Evolutionary conservation across 2,888 invertebrate species (phyloP), one percentile per base, ranked within the genome.

Genomic region (Dasysyrphus albostriatus): DNA sequence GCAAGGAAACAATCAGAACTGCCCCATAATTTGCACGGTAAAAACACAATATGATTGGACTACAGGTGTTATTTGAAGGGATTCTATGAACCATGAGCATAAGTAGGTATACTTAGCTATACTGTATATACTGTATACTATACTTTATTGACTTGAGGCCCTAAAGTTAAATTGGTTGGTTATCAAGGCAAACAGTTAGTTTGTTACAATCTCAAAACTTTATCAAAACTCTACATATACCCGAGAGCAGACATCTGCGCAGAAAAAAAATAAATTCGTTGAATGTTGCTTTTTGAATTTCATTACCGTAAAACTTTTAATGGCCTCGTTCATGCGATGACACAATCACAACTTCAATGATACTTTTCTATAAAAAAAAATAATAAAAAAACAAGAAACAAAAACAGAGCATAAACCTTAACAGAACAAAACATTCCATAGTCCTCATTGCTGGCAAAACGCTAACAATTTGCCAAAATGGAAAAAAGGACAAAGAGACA

Each of bases 371-470:
- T 49, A 19, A 54, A 32, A 24, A 24, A 61, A 16, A 24, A 42
- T 14, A 59, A 10, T n/a, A 39, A n/a, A 58, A 74, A 61, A 44
- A 39, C 54, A 69, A 67, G n/a, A 9, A 47, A 24, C 10, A 16
- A 32, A 32, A 32, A 32, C 32, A 32, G 32, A 32, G 7, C n/a
- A n/a, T 39, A 77, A 77, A 65, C 59, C 16, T 12, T 56, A 56
- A 59, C 63, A 47, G 49, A 70, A 75, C 69, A 70, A 80, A 84
- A 84, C 75, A 75, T 63, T 51, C 70, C 58, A 63, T n/a, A 16
- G 24, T 76, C 73, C 61, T 81, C 61, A 49, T 14, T 49, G 58
- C 58, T 5, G 9, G 9, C 47, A 65, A 70, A 72, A 74, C 37
- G 47, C 19, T 32, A 54, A 58, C 42, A 72, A 82, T 63, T 47